Evolutionary conservation across 2,797 vertebrate species (phyloP).

Genomic region (Gymnoscopelus microlampas): DNA sequence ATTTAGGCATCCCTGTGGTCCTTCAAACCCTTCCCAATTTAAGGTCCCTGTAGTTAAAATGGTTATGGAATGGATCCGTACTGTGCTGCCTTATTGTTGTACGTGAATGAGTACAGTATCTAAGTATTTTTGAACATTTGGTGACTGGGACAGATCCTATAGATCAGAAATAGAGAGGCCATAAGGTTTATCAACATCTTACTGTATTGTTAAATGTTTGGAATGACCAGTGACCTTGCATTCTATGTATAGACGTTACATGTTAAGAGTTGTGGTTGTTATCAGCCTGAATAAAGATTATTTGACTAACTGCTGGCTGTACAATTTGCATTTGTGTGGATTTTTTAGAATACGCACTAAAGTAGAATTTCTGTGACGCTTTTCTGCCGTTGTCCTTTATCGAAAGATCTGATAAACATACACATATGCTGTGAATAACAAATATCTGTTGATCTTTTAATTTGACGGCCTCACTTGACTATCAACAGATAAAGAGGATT

Average conservation of each 20-base stretch:
- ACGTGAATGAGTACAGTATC: conserved; percentile 52
- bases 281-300: conserved; percentile 68
- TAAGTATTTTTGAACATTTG: neutral
- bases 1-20: neutral
- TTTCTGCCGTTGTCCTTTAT: neutral
- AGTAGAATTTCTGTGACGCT: neutral
- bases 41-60: conserved; percentile 31
- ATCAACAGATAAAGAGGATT: conserved; percentile 50
- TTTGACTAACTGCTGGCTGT: conserved; percentile 45
- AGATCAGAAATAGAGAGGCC: neutral
- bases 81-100: conserved; percentile 78
- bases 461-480: conserved; percentile 10
- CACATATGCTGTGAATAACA: neutral
- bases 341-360: neutral
- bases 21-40: conserved; percentile 9
- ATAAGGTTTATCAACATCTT: conserved; percentile 31
- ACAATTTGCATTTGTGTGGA: neutral
- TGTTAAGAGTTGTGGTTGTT: conserved; percentile 57
- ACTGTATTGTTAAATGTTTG: conserved; percentile 38
- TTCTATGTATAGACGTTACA: conserved; percentile 54
- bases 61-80: conserved; percentile 61
- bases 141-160: conserved; percentile 20
- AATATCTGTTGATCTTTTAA: too few species aligned
- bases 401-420: conserved; percentile 14
- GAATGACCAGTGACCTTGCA: conserved; percentile 31